Base-by-base conservation (phyloP, 2,888 invertebrate genomes). In the Dryomyza anilis region DNA sequence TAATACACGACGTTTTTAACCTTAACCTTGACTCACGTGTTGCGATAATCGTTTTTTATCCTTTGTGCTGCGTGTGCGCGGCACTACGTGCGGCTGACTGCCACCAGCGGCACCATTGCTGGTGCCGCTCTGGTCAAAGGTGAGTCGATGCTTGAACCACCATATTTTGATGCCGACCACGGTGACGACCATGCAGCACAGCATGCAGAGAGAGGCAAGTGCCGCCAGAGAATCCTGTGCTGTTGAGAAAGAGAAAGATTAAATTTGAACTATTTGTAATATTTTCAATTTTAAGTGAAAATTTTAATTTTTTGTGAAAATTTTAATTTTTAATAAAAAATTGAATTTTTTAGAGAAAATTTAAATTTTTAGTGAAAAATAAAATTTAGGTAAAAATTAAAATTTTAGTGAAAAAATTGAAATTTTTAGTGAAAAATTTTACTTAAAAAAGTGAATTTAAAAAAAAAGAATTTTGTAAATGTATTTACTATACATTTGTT, bases 91-190 rank as follows among this genome's bases (percentile, higher is more conserved):
- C 56, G 64, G n/a, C n/a, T 27, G 66, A 59, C 68, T 46, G 7
- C 67, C 71, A 53, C 61, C 66, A 8, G 69, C 69, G 5, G 70
- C 67, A 29, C 59, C 71, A 63, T 70, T 71, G 45, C 70, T 67
- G 23, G 66, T 69, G 23, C 69, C 65, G 27, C 69, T 64, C 29
- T 71, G 73, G 36, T 80, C 76, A 59, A 82, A 81, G 50, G 71
- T 75, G 21, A 82, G 73, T 12, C 84, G 81, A 27, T 84, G 85
- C 53, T 84, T 82, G 73, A 86, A 86, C 79, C 85, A 84, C 75
- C 83, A 85, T 16, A 86, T 74, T 70, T 85, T 85, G 21, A 85
- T 82, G 53, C 85, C 85, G 63, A 85, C 64, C 65, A 84, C 68
- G 1, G 76, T 71, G 4, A 78, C 70, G 5, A 83, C 70, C 60